phyloP scores from a whole-genome alignment of 2,113 vertebrate genomes.

The Danio rerio region DNA sequence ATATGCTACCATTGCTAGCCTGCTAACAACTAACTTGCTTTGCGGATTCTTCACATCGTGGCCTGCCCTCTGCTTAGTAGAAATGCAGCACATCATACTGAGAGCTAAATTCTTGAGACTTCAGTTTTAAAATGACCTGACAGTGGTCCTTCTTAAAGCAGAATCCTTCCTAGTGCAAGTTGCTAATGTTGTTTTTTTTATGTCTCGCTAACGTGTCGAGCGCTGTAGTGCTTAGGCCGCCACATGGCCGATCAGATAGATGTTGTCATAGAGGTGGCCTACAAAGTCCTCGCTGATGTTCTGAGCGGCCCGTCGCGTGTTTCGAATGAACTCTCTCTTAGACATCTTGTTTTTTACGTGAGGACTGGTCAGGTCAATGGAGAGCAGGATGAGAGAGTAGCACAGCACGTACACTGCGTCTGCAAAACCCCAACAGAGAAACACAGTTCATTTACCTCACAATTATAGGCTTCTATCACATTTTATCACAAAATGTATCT shows the following conservation, averaged over 20 bases:
- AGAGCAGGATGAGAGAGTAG: slow-evolving; percentile 98
- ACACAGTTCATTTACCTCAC: no score
- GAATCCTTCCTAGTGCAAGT: slow-evolving; percentile 35
- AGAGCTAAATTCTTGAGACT: neutral
- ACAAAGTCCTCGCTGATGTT: slow-evolving; percentile 99
- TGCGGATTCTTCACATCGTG: neutral
- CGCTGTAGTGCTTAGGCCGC: slow-evolving; percentile 81
- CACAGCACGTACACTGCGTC: slow-evolving; percentile 98
- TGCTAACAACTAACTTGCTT: slow-evolving; percentile 29
- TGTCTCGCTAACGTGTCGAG: neutral
- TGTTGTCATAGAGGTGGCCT: slow-evolving; percentile 99
- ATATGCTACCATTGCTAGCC: slow-evolving; percentile 46
- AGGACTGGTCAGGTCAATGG: slow-evolving; percentile 96
- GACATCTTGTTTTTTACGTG: slow-evolving; percentile 99
- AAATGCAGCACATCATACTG: neutral
- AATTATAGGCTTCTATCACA: no score
- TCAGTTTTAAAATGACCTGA: slow-evolving; percentile 13
- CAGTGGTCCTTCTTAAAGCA: slow-evolving; percentile 15
- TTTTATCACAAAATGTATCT: no score
- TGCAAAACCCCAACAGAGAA: slow-evolving; percentile 65
- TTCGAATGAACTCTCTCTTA: slow-evolving; percentile 98
- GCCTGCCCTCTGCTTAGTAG: neutral
- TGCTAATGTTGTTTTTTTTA: slow-evolving; percentile 20
- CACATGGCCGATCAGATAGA: slow-evolving; percentile 98
- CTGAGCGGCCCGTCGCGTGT: slow-evolving; percentile 93